Evolutionary conservation across 2,888 invertebrate species (phyloP), one percentile per base, ranked within the genome.

Genomic region (Ophion costatus): DNA sequence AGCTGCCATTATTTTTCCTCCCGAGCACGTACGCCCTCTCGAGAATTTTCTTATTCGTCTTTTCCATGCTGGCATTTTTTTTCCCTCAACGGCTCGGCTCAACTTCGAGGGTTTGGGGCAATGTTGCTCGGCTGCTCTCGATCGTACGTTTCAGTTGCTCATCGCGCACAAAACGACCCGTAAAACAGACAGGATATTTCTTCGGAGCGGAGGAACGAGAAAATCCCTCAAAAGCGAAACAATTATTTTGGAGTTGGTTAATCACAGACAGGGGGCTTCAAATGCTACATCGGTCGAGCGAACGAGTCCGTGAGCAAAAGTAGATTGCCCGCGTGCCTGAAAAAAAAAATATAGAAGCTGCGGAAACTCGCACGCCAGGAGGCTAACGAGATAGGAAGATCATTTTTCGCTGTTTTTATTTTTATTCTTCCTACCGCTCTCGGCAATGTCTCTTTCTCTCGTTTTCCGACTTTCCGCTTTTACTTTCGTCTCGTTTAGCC

Each of bases 311-410:
- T 56, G 57, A 57, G 69, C 45, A 17, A 73, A 66, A 78, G 78
- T 74, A 61, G 70, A 81, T 84, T 73, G 77, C 29, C 63, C 56
- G 59, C 63, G 79, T 79, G 33, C 70, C 59, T 42, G 64, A 57
- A 57, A 76, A 64, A 71, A 45, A 74, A 38, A 70, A 66, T n/a
- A 78, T 29, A 29, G 29, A n/a, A 38, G 17, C 69, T 56, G 66
- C 20, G 80, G 61, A 64, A 82, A 70, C 38, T 78, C 73, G 63
- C 70, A 20, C 59, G 69, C 57, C 70, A 33, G 45, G 24, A 59
- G 74, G 59, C 81, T 82, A 78, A 75, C 81, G 69, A 79, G 70
- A 57, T 77, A 79, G 64, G 59, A 64, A 64, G 77, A 84, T 78
- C 51, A 56, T 70, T 56, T 29, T 70, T 69, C 42, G 22, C 14